Percentiles rank a stretch among this genome's conserved stretches.
These are phyloP conservation scores for Aptenodytes patagonicus DNA, from an alignment of 2,113 vertebrate species.

Conservation along the genomic window DNA sequence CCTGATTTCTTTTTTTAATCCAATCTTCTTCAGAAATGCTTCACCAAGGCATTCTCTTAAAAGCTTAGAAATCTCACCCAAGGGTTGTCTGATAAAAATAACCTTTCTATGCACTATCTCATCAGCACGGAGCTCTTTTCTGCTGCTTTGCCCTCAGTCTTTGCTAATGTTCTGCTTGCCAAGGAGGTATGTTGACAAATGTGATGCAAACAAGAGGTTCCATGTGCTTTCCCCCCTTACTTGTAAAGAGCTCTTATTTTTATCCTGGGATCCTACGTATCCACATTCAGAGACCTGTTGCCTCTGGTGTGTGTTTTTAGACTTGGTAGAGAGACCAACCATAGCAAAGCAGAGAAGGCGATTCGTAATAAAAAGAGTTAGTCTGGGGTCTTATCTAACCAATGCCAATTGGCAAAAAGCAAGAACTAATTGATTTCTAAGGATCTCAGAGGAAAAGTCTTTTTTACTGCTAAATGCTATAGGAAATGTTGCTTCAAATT, in stretches of 20 bases:
- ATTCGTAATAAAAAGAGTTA: neutral
- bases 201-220: neutral
- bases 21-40: neutral
- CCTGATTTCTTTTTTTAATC: neutral
- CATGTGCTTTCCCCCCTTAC: neutral
- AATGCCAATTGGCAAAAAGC: neutral
- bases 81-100: neutral
- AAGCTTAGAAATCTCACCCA: neutral
- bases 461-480: neutral
- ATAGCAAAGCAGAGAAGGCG: neutral
- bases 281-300: neutral
- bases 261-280: neutral
- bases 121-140: neutral
- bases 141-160: neutral
- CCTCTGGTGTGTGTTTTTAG: neutral
- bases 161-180: neutral
- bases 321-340: neutral
- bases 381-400: neutral
- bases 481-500: neutral
- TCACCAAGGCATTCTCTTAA: neutral
- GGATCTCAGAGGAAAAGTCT: neutral
- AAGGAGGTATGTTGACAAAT: neutral
- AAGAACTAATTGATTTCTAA: neutral
- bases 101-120: neutral
- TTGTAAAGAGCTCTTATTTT: neutral